phyloP scores from a whole-genome alignment of 2,113 vertebrate species.

The Parus major region DNA sequence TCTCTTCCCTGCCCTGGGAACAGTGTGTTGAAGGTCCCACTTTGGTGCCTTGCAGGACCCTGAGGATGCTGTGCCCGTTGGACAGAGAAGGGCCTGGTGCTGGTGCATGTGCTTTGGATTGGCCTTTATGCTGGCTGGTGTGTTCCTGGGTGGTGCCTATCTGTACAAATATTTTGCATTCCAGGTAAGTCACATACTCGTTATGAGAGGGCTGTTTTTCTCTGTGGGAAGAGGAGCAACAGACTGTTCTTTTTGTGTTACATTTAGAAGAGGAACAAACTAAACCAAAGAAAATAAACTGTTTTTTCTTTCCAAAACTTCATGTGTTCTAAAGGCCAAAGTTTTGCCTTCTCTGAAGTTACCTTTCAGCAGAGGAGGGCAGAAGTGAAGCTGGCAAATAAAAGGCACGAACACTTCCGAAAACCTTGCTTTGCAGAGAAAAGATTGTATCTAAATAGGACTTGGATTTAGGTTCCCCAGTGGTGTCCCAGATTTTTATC shows the following conservation, averaged over 20 bases:
- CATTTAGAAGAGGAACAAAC: neutral
- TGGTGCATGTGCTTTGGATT: slow-evolving; percentile 96
- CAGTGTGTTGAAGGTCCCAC: neutral
- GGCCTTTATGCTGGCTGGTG: slow-evolving; percentile 91
- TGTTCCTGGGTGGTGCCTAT: slow-evolving; percentile 91
- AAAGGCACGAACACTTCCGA: neutral
- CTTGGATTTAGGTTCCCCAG: neutral
- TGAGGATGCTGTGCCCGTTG: slow-evolving; percentile 78
- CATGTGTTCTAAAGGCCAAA: neutral
- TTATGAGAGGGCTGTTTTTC: neutral
- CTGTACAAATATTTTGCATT: slow-evolving; percentile 87
- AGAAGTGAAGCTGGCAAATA: neutral
- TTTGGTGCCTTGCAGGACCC: slow-evolving; percentile 77
- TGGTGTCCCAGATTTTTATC: neutral
- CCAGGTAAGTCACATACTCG: slow-evolving; percentile 76
- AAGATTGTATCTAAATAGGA: neutral
- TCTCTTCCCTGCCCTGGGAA: neutral
- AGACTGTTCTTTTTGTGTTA: neutral
- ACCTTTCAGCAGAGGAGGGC: neutral
- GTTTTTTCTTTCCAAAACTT: neutral
- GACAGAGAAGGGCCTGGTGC: slow-evolving; percentile 88
- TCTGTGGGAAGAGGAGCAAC: neutral
- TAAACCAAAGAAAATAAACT: neutral
- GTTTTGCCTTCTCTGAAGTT: neutral
- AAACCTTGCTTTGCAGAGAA: neutral